These are phyloP conservation scores for Philaethria dido DNA, from an alignment of 2,888 invertebrate genomes.

Conservation along the genomic window DNA sequence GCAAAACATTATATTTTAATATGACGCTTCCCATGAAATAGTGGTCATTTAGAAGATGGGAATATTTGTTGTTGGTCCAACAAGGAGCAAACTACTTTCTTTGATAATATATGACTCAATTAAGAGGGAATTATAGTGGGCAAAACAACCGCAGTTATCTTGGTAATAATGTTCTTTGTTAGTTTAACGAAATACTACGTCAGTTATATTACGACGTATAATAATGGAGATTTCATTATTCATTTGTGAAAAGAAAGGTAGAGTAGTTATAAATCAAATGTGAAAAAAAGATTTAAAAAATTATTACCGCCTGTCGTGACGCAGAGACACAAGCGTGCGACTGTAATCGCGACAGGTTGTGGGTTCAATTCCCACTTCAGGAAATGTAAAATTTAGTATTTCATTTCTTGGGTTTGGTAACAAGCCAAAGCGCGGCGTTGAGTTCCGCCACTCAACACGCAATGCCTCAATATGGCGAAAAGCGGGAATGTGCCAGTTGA, in stretches of 20 bases:
- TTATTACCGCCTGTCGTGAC: too few species aligned
- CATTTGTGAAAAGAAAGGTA: slow-evolving; percentile 1
- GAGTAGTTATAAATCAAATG: too few species aligned
- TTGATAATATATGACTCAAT: slow-evolving; percentile 45
- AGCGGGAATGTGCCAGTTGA: too few species aligned
- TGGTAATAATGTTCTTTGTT: slow-evolving; percentile 35
- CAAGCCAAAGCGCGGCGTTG: too few species aligned
- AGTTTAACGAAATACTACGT: slow-evolving; percentile 25
- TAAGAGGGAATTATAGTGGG: slow-evolving; percentile 42
- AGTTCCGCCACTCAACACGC: too few species aligned
- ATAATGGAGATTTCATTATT: background rate
- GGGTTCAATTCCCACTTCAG: too few species aligned
- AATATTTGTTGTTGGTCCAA: slow-evolving; percentile 26
- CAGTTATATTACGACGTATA: background rate
- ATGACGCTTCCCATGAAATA: slow-evolving; percentile 5
- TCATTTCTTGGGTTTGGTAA: too few species aligned
- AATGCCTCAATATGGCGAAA: too few species aligned
- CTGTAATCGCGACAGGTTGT: too few species aligned
- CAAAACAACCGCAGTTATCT: slow-evolving; percentile 37
- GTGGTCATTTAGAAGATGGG: slow-evolving; percentile 16
- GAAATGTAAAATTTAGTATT: too few species aligned
- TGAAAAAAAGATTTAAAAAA: too few species aligned
- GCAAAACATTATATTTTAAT: background rate
- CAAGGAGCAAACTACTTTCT: slow-evolving; percentile 36
- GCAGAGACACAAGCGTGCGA: too few species aligned